Conservation (phyloP, 2,797 vertebrate species). For the Lithobates sylvaticus region DNA sequence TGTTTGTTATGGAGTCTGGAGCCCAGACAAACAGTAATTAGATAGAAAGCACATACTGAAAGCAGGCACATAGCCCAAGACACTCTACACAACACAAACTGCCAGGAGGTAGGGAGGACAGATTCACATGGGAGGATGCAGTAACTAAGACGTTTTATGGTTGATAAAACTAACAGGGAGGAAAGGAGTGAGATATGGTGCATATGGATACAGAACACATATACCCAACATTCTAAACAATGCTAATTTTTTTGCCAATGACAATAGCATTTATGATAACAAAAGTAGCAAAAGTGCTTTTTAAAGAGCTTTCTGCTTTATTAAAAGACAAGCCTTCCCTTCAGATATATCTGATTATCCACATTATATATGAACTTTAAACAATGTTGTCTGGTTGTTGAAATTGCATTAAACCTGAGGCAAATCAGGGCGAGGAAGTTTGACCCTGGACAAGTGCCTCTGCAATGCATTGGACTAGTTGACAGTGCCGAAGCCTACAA, state of each 20-base stretch:
- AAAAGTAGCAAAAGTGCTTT: background rate
- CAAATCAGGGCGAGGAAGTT: too few species aligned
- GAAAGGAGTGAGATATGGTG: background rate
- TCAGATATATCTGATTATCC: too few species aligned
- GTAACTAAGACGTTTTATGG: constrained; percentile 11
- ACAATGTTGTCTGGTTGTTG: too few species aligned
- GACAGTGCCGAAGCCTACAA: too few species aligned
- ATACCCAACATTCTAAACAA: background rate
- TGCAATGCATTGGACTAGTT: too few species aligned
- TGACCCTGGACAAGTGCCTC: too few species aligned
- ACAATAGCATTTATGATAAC: background rate
- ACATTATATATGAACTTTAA: too few species aligned
- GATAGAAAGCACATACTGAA: constrained; percentile 52
- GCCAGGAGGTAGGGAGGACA: constrained; percentile 37
- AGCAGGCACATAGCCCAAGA: constrained; percentile 50
- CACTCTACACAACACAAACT: constrained; percentile 43
- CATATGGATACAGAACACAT: background rate
- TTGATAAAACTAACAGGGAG: background rate
- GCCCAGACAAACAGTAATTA: constrained; percentile 60
- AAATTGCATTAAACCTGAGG: too few species aligned
- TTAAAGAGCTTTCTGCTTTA: too few species aligned
- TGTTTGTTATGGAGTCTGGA: constrained; percentile 61
- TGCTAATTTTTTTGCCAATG: too few species aligned
- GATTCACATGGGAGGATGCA: constrained; percentile 20
- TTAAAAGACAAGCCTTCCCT: too few species aligned